Evolutionary conservation across 2,113 vertebrate genomes (phyloP), one percentile per base, ranked within the genome.

Genomic region (Hippocampus barbouri): DNA sequence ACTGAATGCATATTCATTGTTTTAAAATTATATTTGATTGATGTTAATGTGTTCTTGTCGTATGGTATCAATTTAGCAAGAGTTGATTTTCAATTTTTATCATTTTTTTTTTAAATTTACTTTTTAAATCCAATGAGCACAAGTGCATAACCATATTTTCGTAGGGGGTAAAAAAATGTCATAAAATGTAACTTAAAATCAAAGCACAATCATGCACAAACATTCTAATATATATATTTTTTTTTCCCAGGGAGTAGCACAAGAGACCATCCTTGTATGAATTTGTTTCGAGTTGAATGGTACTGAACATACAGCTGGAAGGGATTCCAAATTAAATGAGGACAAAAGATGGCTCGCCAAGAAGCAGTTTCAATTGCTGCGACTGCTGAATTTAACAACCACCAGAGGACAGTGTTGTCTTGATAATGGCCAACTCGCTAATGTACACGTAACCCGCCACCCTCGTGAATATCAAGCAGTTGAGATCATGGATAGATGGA

Each of bases 351-450:
- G 4, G 4, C 3, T 40, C 27, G 6, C 8, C 15, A 43, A 65
- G 8, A 1, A 65, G 8, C 20, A n/a, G 12, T 65, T 45, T 14
- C 41, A 38, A 45, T 11, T 65, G 20, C 40, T n/a, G 53, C 18
- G 34, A 68, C 57, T 40, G 4, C 16, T 82, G 47, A 61, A 30
- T 61, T 56, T 47, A 30, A 73, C 38, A 2, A 16, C 84, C 87
- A 87, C 83, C 8, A 49, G 89, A 71, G 78, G 83, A 68, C 87
- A 85, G 79, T 34, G 60, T 89, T 85, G 79, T 16, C 66, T 71
- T 27, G 73, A 2, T 72, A 71, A 75, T 38, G 2, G 16, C 5
- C 0, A 1, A 62, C 30, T 56, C 25, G 4, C 43, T 4, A 5
- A 38, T 38, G 34, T 38, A 38, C 34, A 38, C 1, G 34, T 38